A percentile compares a stretch with the other conserved stretches of the same genome.
Conservation (phyloP, 2,888 invertebrate genomes). For the Heliothis peltigera region DNA sequence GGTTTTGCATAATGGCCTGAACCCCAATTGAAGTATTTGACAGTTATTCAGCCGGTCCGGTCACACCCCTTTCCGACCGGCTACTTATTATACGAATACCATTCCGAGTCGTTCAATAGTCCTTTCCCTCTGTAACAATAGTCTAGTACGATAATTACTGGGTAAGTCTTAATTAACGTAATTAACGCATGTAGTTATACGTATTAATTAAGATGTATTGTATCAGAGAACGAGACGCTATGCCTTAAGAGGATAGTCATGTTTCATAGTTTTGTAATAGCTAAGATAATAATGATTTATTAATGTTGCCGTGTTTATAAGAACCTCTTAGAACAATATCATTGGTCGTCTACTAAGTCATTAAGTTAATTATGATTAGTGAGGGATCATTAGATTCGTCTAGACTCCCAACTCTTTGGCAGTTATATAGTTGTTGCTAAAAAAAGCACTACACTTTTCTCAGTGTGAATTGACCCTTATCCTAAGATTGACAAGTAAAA, state of each 20-base stretch:
- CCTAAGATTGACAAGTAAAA: slow-evolving; percentile 24
- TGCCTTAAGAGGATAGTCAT: neutral
- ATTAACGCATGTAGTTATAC: slow-evolving; percentile 1
- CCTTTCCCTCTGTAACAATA: slow-evolving; percentile 2
- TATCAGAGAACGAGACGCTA: neutral
- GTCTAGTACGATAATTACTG: slow-evolving; percentile 1
- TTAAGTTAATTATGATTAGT: neutral
- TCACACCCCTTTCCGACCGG: slow-evolving; percentile 1
- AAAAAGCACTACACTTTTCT: neutral
- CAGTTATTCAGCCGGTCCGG: neutral
- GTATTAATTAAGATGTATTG: slow-evolving; percentile 2
- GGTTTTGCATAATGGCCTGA: slow-evolving; percentile 1
- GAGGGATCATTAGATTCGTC: neutral
- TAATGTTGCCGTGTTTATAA: neutral
- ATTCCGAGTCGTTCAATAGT: neutral
- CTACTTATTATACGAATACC: neutral
- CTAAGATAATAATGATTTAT: slow-evolving; percentile 1
- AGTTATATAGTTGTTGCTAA: too few relatives aligned
- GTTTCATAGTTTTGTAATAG: slow-evolving; percentile 4
- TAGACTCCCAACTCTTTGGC: neutral
- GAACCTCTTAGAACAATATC: neutral
- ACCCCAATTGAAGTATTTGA: neutral
- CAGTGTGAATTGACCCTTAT: slow-evolving; percentile 6
- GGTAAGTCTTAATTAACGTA: neutral
- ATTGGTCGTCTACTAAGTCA: neutral